These are phyloP conservation scores for Gasterosteus aculeatus DNA, from an alignment of 2,113 vertebrate species.

Conservation along the genomic window DNA sequence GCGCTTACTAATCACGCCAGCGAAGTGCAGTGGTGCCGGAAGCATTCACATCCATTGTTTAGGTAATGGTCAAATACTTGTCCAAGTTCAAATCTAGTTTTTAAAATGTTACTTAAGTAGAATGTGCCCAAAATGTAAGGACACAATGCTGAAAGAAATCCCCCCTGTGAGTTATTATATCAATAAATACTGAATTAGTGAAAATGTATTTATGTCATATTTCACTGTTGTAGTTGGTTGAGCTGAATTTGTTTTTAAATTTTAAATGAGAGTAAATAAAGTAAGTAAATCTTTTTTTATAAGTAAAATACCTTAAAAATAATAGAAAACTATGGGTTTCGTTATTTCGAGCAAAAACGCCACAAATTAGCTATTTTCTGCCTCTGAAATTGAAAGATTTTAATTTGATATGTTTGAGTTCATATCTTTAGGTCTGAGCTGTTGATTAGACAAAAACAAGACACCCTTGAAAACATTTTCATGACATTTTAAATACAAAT, in stretches of 20 bases:
- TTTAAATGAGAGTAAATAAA: too few species aligned
- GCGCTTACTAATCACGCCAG: conserved; percentile 5
- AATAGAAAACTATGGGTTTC: not conserved
- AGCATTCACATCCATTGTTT: not conserved
- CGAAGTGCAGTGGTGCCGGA: not conserved
- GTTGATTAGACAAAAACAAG: not conserved
- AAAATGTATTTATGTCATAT: not conserved
- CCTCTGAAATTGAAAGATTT: not conserved
- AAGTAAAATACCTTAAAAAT: not conserved
- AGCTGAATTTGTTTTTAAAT: too few species aligned
- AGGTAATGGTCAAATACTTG: not conserved
- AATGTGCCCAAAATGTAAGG: not conserved
- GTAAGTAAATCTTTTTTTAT: not conserved
- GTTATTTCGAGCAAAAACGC: not conserved
- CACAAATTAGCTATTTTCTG: not conserved
- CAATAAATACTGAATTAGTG: not conserved
- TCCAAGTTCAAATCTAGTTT: not conserved
- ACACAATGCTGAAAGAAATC: too few species aligned
- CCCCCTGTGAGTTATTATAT: not conserved
- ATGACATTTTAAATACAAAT: not conserved
- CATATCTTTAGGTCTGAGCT: not conserved
- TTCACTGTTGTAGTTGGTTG: not conserved
- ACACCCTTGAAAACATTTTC: not conserved
- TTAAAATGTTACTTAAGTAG: not conserved
- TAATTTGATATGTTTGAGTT: not conserved